A percentile compares a stretch with the other conserved stretches of the same genome.
Evolutionary conservation across 2,113 vertebrate species (phyloP).

Genomic region (Cathartes aura): DNA sequence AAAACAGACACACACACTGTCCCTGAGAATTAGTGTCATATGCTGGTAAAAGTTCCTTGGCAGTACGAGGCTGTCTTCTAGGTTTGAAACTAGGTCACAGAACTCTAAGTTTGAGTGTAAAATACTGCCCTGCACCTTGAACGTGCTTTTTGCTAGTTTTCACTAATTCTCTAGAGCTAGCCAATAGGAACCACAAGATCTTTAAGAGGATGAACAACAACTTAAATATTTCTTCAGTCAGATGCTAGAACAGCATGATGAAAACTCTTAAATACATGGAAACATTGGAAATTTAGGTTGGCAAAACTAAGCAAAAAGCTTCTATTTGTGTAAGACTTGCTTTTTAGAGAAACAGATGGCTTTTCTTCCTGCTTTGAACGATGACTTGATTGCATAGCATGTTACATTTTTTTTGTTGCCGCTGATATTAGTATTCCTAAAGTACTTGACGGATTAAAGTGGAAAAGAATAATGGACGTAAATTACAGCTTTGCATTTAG

Average conservation of each 20-base stretch:
- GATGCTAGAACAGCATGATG: not conserved
- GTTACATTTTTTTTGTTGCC: not conserved
- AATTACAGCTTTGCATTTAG: not conserved
- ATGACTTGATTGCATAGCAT: not conserved
- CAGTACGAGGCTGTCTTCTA: not conserved
- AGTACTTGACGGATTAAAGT: not conserved
- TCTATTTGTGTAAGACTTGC: not conserved
- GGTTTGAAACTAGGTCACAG: not conserved
- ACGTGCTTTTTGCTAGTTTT: not conserved
- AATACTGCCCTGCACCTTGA: not conserved
- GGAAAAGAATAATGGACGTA: not conserved
- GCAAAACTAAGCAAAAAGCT: not conserved
- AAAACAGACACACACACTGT: not conserved
- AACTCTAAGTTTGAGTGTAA: not conserved
- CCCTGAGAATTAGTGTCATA: not conserved
- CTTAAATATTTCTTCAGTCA: not conserved
- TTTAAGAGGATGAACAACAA: not conserved
- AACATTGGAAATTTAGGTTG: not conserved
- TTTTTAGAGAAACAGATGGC: slow-evolving; percentile 14
- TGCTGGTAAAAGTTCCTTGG: not conserved
- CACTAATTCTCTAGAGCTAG: not conserved
- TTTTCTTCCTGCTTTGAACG: not conserved
- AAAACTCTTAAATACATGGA: not conserved
- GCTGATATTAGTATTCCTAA: not conserved
- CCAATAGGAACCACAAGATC: not conserved